A percentile compares a stretch with the other conserved stretches of the same genome.
phyloP scores from a whole-genome alignment of 2,113 vertebrate genomes.

The Trinectes maculatus region DNA sequence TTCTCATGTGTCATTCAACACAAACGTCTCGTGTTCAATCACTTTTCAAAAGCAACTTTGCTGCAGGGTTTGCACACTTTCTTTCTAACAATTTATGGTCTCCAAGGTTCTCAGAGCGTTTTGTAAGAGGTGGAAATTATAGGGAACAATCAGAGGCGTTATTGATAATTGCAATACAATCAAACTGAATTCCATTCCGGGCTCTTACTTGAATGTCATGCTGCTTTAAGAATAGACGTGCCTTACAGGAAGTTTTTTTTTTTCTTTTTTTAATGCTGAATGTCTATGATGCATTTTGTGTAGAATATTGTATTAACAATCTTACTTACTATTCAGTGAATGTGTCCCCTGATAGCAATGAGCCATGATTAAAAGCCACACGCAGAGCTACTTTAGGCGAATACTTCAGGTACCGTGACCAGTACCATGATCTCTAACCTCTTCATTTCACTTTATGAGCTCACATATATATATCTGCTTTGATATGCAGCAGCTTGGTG shows the following conservation, averaged over 20 bases:
- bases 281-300: conserved; percentile 1
- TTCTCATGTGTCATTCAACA: neutral
- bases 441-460: conserved; percentile 35
- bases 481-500: conserved; percentile 20
- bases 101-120: conserved; percentile 2
- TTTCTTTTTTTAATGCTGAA: neutral
- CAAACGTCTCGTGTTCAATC: conserved; percentile 7
- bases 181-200: conserved; percentile 9
- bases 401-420: neutral
- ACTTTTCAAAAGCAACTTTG: neutral
- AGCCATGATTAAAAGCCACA: neutral
- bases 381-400: conserved; percentile 9
- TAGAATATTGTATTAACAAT: neutral
- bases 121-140: conserved; percentile 27
- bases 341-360: neutral
- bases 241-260: neutral
- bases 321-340: conserved; percentile 6
- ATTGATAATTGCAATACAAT: conserved; percentile 24
- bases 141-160: conserved; percentile 18
- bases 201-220: conserved; percentile 29
- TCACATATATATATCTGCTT: conserved; percentile 26
- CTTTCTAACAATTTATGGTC: conserved; percentile 15
- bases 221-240: neutral
- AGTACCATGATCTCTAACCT: conserved; percentile 22
- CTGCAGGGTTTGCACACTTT: conserved; percentile 10